Percentiles rank a stretch among this genome's conserved stretches.
phyloP scores from a whole-genome alignment of 2,797 vertebrate genomes.

The Syngnathus rostellatus region DNA sequence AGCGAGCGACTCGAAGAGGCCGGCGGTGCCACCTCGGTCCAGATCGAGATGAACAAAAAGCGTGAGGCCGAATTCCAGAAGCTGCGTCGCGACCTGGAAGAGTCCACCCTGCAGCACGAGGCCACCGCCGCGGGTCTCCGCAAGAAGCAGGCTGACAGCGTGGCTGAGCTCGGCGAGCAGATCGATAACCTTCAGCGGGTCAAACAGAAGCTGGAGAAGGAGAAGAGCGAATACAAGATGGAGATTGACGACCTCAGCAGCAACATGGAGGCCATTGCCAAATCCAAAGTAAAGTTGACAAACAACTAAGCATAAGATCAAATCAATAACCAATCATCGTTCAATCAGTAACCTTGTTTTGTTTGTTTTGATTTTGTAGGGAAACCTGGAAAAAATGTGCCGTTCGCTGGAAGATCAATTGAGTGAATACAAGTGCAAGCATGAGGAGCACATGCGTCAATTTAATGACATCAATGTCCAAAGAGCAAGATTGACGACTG shows the following conservation, averaged over 20 bases:
- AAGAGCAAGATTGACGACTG: constrained; percentile 39
- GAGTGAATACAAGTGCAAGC: constrained; percentile 66
- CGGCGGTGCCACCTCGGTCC: constrained; percentile 69
- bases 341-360: neutral
- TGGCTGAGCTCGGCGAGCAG: constrained; percentile 78
- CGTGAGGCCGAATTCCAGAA: constrained; percentile 79
- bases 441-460: constrained; percentile 65
- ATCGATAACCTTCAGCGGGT: constrained; percentile 79
- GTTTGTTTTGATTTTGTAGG: constrained; percentile 42
- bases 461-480: constrained; percentile 63
- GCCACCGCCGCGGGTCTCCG: constrained; percentile 67
- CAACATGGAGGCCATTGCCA: constrained; percentile 73
- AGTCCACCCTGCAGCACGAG: constrained; percentile 79
- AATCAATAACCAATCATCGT: neutral
- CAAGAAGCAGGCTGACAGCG: constrained; percentile 78
- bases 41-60: constrained; percentile 81
- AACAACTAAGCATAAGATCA: neutral
- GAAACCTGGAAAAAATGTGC: constrained; percentile 73
- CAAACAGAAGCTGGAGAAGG: constrained; percentile 84
- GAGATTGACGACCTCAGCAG: constrained; percentile 74
- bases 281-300: constrained; percentile 68
- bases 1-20: constrained; percentile 77
- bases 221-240: constrained; percentile 83
- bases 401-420: constrained; percentile 70
- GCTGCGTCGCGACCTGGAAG: constrained; percentile 72